Evolutionary conservation across 1,140 invertebrate species (phyloP), one percentile per base, ranked within the genome.

Genomic region (Drosophila nasuta): DNA sequence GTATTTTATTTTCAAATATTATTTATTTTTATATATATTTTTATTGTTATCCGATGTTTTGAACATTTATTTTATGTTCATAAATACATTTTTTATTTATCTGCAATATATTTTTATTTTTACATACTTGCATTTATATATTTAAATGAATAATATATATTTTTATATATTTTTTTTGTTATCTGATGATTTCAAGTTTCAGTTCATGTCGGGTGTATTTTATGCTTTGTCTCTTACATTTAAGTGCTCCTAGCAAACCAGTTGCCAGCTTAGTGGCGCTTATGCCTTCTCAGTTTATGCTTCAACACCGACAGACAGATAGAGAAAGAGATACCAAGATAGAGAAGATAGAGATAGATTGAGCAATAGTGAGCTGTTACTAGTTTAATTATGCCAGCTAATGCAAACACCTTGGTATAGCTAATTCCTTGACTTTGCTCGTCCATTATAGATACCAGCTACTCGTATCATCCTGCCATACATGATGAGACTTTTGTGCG

Each of bases 401-500:
- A 87, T 80, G 77, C 82, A 71, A 66, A 90, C 77, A 81, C 79
- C 77, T 74, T 35, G 25, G 72, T 25, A 54, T 41, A 54, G 71
- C 72, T 78, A 70, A 56, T 48, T 28, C 64, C 67, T 30, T 48
- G 28, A 38, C 51, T 52, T 41, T 10, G 5, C 28, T 64, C 81
- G 73, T 6, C 4, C 28, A 7, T 94, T 94, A 15, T 94, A 97
- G 97, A 98, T 91, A 97, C 97, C 11, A 97, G 96, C 89, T 98
- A 97, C 91, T 96, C 97, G 33, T 97, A 97, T 91, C 97, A 98
- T 93, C 97, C 97, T 70, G 96, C 97, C n/a, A 96, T 98, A 54
- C 97, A 98, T 93, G 98, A 99, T 94, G 98, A 99, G 93, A 97
- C 97, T 7, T 99, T 99, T 94, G 97, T 98, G 43, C 94, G 98